A percentile compares a stretch with the other conserved stretches of the same genome.
phyloP scores from a whole-genome alignment of 2,888 invertebrate genomes.

The Hecatera dysodea region DNA sequence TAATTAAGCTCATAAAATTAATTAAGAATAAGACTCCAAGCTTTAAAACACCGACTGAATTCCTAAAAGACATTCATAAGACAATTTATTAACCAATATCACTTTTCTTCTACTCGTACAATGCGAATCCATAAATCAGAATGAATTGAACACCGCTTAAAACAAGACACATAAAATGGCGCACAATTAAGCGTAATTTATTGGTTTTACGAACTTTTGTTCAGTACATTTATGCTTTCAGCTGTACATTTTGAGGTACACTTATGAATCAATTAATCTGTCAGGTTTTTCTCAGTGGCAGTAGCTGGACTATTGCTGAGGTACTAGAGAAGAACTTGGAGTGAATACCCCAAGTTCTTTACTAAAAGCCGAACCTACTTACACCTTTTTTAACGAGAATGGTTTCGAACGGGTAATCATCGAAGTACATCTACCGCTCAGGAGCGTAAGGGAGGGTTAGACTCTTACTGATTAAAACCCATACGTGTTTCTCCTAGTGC shows the following conservation, averaged over 20 bases:
- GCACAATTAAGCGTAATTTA: slow-evolving; percentile 64
- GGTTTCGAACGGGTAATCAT: no score
- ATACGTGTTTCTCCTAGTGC: no score
- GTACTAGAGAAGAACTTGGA: background rate
- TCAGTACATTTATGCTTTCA: slow-evolving; percentile 46
- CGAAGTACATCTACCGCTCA: no score
- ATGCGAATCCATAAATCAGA: slow-evolving; percentile 65
- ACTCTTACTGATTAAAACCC: no score
- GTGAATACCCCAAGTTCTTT: no score
- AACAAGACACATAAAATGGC: slow-evolving; percentile 66
- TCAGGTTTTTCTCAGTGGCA: background rate
- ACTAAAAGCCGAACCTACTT: no score
- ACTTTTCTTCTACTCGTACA: slow-evolving; percentile 56
- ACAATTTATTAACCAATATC: slow-evolving; percentile 67
- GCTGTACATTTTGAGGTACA: slow-evolving; percentile 11
- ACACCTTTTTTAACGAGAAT: no score
- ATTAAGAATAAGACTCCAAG: background rate
- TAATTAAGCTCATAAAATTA: background rate
- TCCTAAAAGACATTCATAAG: slow-evolving; percentile 42
- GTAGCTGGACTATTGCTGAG: background rate
- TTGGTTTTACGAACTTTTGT: slow-evolving; percentile 61
- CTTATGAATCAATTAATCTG: slow-evolving; percentile 13
- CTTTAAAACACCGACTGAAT: slow-evolving; percentile 14
- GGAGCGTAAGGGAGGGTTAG: no score
- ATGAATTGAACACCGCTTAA: slow-evolving; percentile 65